A percentile compares a stretch with the other conserved stretches of the same genome.
phyloP scores from a whole-genome alignment of 2,888 invertebrate species.

The Altica lythri region DNA sequence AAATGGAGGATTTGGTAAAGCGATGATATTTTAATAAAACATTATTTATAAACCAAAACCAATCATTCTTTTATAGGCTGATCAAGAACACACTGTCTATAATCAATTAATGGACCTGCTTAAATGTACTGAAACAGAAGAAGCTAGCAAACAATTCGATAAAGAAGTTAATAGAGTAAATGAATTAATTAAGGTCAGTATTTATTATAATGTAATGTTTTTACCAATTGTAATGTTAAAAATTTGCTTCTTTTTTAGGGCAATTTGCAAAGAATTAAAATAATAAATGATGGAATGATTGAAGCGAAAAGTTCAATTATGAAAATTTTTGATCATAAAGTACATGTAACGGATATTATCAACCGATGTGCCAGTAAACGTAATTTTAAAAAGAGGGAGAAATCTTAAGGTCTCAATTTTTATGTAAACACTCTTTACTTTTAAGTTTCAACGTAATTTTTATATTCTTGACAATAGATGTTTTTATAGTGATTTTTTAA shows the following conservation, averaged over 20 bases:
- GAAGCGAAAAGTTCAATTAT: constrained; percentile 88
- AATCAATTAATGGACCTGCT: constrained; percentile 53
- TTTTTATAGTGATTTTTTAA: constrained; percentile 36
- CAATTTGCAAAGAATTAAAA: constrained; percentile 91
- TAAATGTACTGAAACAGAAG: constrained; percentile 55
- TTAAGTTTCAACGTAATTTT: constrained; percentile 20
- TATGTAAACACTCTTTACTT: no score
- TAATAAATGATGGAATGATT: constrained; percentile 87
- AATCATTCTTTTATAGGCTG: constrained; percentile 57
- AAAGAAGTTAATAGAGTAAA: constrained; percentile 58
- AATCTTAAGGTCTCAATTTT: constrained; percentile 53
- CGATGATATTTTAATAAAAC: no score
- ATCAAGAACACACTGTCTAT: constrained; percentile 60
- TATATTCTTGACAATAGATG: constrained; percentile 27
- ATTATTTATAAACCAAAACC: background rate
- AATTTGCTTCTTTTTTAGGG: constrained; percentile 66
- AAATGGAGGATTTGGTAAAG: constrained; percentile 89
- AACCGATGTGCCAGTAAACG: constrained; percentile 90
- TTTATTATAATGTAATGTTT: constrained; percentile 18
- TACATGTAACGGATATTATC: constrained; percentile 86
- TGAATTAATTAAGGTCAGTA: constrained; percentile 67
- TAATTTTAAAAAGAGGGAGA: constrained; percentile 89
- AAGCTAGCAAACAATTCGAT: constrained; percentile 47
- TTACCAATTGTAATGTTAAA: background rate
- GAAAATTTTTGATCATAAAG: constrained; percentile 90